Evolutionary conservation across 2,888 invertebrate genomes (phyloP), one percentile per base, ranked within the genome.

Genomic region (Elmis aenea): DNA sequence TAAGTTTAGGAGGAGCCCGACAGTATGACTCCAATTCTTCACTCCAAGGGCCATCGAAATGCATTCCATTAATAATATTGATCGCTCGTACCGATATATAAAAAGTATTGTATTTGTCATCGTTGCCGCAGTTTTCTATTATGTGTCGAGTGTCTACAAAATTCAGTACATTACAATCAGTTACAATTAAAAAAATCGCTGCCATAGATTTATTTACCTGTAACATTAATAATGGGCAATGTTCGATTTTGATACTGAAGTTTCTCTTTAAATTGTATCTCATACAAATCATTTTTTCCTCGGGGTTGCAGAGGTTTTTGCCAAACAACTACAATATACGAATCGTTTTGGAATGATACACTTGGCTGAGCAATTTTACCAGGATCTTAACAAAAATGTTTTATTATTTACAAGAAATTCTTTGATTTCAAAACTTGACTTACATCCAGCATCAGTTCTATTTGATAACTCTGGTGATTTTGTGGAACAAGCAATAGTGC

Each of bases 401-500:
- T 26, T 9, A 11, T 9, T 29, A 10, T 33, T 3, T 34, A 13
- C 8, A 26, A 34, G 14, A 25, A n/a, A 23, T 12, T 4, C 5
- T 3, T 9, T 8, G 2, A 6, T 15, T 10, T 11, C 16, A 31
- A 8, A 12, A 13, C 13, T 16, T 37, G 42, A 55, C 64, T 64
- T 60, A 70, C 71, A 46, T 55, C 73, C 72, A 51, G 70, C 66
- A 34, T 58, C 52, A 2, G 74, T 74, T 12, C 38, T 51, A 12
- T 65, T 57, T 11, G 26, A 35, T 14, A 60, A 26, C 0, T 52
- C 39, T 11, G 38, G 29, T 2, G 72, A 67, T 5, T 66, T 61
- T 13, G 69, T 60, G 2, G 89, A 88, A 56, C 83, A 85, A 22
- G 70, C 64, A 0, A 72, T 67, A 0, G 86, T 90, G 54, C 83